phyloP scores from a whole-genome alignment of 2,797 vertebrate genomes.

The Aldrovandia affinis region DNA sequence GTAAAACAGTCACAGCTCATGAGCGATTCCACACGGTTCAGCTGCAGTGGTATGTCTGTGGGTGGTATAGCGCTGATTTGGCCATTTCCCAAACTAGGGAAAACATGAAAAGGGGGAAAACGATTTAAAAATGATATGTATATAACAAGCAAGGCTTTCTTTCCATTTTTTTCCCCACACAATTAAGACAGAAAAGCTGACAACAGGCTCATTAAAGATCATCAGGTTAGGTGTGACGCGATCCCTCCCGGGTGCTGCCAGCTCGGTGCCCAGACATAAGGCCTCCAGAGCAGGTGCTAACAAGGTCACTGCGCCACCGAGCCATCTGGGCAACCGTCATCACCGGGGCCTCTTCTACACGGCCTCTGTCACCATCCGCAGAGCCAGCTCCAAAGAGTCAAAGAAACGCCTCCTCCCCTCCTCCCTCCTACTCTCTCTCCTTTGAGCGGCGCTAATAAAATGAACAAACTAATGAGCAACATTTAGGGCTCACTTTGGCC shows the following conservation, averaged over 20 bases:
- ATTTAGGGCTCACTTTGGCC: not conserved
- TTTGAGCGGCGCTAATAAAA: not conserved
- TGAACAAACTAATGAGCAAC: too few species aligned
- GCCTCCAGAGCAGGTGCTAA: constrained; percentile 1
- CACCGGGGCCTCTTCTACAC: not conserved
- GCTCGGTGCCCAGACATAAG: not conserved
- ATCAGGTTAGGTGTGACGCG: not conserved
- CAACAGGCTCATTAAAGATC: not conserved
- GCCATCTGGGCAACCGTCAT: not conserved
- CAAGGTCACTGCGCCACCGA: not conserved
- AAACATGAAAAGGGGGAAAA: not conserved
- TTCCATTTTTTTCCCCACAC: not conserved
- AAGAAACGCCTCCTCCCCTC: not conserved
- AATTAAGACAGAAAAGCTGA: constrained; percentile 8
- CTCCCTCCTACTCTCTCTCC: not conserved
- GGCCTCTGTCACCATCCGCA: not conserved
- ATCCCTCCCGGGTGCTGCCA: not conserved
- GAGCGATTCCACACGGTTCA: too few species aligned
- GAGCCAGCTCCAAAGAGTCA: not conserved
- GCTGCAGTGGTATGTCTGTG: too few species aligned
- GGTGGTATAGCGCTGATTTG: too few species aligned
- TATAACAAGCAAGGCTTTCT: not conserved
- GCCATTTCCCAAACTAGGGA: not conserved
- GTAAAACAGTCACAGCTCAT: too few species aligned
- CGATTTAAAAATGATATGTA: not conserved